These are phyloP conservation scores for Euura saliciscinereae DNA, from an alignment of 1,140 invertebrate species.

Conservation along the genomic window DNA sequence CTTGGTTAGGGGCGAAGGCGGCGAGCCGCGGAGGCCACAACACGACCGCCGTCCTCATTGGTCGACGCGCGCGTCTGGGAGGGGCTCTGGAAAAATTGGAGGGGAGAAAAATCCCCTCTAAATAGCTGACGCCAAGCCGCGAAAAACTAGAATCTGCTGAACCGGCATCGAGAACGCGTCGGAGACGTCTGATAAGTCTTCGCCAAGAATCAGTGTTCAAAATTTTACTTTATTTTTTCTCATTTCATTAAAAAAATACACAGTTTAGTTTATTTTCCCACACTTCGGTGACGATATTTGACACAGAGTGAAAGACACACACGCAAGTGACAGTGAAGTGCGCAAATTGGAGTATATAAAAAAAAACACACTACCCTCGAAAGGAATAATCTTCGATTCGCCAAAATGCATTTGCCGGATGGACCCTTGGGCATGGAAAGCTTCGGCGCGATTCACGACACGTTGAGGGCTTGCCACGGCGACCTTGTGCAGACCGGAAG, in stretches of 20 bases:
- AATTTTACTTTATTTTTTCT: no score
- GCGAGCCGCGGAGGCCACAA: slow-evolving; percentile 60
- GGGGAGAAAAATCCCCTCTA: slow-evolving; percentile 59
- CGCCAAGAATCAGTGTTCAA: not conserved
- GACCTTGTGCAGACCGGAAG: slow-evolving; percentile 90
- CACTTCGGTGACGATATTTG: no score
- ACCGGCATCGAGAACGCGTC: slow-evolving; percentile 56
- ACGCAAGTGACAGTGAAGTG: no score
- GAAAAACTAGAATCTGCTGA: slow-evolving; percentile 61
- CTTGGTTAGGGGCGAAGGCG: slow-evolving; percentile 55
- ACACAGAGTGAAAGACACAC: no score
- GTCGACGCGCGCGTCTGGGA: slow-evolving; percentile 55
- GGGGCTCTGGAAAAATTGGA: slow-evolving; percentile 58
- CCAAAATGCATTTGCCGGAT: slow-evolving; percentile 61
- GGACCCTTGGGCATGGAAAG: slow-evolving; percentile 71
- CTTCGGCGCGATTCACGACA: slow-evolving; percentile 74
- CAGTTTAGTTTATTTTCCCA: no score
- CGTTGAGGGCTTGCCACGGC: slow-evolving; percentile 84
- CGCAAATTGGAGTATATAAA: no score
- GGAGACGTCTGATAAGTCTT: slow-evolving; percentile 23
- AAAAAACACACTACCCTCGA: no score
- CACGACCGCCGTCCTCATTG: slow-evolving; percentile 60
- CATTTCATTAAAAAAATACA: no score
- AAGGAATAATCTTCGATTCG: no score
- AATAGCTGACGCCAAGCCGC: slow-evolving; percentile 54